These are phyloP conservation scores for Colaptes auratus DNA, from an alignment of 2,113 vertebrate genomes.

Conservation along the genomic window DNA sequence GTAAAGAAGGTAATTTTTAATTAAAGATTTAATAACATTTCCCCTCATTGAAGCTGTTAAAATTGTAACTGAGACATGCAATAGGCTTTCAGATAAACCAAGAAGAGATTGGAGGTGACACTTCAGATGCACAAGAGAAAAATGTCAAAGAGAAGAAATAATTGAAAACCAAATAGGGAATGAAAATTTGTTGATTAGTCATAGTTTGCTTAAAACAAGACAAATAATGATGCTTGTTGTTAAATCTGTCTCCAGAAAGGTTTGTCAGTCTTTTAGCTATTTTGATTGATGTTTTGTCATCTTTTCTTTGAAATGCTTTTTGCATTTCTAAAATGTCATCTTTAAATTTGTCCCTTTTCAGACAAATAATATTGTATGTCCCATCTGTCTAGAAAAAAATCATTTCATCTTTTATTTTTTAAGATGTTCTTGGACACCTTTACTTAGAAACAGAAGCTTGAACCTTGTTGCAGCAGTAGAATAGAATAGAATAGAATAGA, in stretches of 20 bases:
- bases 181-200: neutral
- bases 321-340: neutral
- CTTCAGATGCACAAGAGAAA: neutral
- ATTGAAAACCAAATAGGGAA: neutral
- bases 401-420: fast-evolving
- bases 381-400: neutral
- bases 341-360: neutral
- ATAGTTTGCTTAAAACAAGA: neutral
- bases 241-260: neutral
- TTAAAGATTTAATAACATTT: neutral
- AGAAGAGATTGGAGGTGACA: neutral
- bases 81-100: neutral
- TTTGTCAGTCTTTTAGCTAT: neutral
- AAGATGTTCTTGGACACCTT: neutral
- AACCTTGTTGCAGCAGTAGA: neutral
- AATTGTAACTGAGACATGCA: neutral
- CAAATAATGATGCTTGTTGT: neutral
- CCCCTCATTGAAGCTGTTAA: neutral
- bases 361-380: neutral
- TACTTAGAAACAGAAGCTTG: neutral
- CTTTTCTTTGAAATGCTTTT: neutral
- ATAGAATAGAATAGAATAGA: too few species aligned
- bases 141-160: neutral
- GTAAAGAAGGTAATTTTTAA: neutral
- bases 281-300: neutral